Conservation (phyloP, 2,888 invertebrate genomes). For the Pheosia tremula region DNA sequence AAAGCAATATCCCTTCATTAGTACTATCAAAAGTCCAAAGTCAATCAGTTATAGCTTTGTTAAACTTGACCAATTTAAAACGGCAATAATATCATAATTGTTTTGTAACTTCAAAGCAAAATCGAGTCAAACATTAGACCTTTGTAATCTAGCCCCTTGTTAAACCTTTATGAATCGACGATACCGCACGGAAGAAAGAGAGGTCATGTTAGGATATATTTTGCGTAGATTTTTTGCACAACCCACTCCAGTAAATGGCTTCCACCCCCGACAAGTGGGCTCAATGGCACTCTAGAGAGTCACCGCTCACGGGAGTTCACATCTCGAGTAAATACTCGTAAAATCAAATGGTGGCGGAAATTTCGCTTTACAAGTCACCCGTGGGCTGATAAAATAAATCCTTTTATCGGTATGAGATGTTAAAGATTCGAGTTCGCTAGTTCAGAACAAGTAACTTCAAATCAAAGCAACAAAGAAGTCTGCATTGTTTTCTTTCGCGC, state of each 20-base stretch:
- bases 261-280: conserved; percentile 19
- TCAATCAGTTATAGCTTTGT: no score
- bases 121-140: no score
- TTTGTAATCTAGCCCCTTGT: neutral
- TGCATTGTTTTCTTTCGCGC: no score
- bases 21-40: no score
- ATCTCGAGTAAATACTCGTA: conserved; percentile 15
- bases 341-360: conserved; percentile 26
- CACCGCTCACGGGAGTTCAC: conserved; percentile 23
- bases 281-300: conserved; percentile 35
- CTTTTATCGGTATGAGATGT: conserved; percentile 7
- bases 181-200: conserved; percentile 9
- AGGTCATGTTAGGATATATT: conserved; percentile 10
- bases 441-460: no score
- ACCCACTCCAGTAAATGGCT: conserved; percentile 31
- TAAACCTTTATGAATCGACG: neutral
- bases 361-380: conserved; percentile 24
- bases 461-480: no score
- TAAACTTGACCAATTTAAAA: no score
- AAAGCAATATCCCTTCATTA: no score
- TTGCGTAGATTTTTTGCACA: conserved; percentile 25
- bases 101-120: no score
- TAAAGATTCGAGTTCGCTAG: no score
- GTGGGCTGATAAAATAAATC: conserved; percentile 17
- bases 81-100: no score